These are phyloP conservation scores for Deladenus siricidicola DNA, from an alignment of 2,888 invertebrate genomes.

Conservation along the genomic window DNA sequence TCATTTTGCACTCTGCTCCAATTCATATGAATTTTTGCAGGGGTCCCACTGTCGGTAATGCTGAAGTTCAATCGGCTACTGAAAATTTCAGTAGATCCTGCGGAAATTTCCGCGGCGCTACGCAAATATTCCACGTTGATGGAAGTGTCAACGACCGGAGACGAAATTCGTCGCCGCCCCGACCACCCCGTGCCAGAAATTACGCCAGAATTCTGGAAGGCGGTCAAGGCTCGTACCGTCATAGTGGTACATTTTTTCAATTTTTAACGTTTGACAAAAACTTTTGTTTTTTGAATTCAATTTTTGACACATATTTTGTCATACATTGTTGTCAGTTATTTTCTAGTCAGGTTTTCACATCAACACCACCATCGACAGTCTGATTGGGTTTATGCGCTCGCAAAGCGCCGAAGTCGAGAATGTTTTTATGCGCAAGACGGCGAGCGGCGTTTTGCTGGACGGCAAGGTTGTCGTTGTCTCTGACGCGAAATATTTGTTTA, in stretches of 20 bases:
- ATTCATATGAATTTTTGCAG: conserved; percentile 46
- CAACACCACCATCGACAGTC: conserved; percentile 64
- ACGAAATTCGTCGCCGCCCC: conserved; percentile 68
- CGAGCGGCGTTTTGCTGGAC: conserved; percentile 28
- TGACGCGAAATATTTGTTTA: conserved; percentile 22
- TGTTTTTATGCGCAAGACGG: conserved; percentile 57
- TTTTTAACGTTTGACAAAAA: too few species aligned
- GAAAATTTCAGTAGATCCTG: conserved; percentile 63
- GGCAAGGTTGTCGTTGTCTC: too few species aligned
- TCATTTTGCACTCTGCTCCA: not conserved
- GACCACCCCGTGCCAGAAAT: conserved; percentile 73
- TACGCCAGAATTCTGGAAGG: conserved; percentile 73
- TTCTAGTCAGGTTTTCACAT: too few species aligned
- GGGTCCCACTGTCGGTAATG: conserved; percentile 77
- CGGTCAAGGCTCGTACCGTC: conserved; percentile 68
- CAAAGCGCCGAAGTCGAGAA: conserved; percentile 65
- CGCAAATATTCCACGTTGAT: conserved; percentile 65
- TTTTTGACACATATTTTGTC: too few species aligned
- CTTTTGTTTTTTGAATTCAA: too few species aligned
- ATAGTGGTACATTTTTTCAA: conserved; percentile 61
- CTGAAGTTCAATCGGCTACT: conserved; percentile 77
- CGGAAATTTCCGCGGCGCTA: conserved; percentile 66
- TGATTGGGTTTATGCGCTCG: conserved; percentile 66
- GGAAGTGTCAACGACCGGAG: conserved; percentile 61
- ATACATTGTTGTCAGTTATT: conserved; percentile 6